phyloP scores from a whole-genome alignment of 2,888 invertebrate genomes.

The Ceriagrion tenellum region DNA sequence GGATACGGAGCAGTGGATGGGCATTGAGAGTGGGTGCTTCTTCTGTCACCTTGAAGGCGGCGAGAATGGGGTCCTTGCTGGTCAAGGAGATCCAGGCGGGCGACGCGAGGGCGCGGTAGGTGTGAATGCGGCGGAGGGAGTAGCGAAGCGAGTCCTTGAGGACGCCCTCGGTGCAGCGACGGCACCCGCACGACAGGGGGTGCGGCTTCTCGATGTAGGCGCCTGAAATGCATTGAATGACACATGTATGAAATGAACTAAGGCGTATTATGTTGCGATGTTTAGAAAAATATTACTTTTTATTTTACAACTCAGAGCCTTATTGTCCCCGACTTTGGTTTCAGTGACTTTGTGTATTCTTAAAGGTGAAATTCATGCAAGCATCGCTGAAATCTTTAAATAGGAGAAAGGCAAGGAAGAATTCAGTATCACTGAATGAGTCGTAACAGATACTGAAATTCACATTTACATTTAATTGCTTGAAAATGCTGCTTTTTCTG shows the following conservation, averaged over 20 bases:
- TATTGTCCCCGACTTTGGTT: too few relatives aligned
- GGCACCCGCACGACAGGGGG: conserved; percentile 78
- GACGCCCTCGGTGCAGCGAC: conserved; percentile 76
- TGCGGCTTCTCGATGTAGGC: conserved; percentile 78
- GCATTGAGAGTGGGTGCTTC: conserved; percentile 68
- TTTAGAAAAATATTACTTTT: too few relatives aligned
- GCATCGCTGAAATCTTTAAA: too few relatives aligned
- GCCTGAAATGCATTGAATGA: conserved; percentile 73
- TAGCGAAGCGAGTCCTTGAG: conserved; percentile 79
- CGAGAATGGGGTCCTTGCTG: conserved; percentile 79
- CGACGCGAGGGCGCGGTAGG: conserved; percentile 80
- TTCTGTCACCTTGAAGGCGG: conserved; percentile 77
- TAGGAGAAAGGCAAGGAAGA: too few relatives aligned
- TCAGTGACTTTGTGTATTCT: too few relatives aligned
- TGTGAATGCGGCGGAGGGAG: conserved; percentile 79
- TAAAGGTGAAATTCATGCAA: too few relatives aligned
- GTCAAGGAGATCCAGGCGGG: conserved; percentile 81
- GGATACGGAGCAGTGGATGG: not conserved
- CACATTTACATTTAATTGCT: too few relatives aligned
- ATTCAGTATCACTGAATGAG: too few relatives aligned
- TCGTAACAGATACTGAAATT: too few relatives aligned
- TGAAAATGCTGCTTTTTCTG: too few relatives aligned
- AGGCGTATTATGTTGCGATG: too few relatives aligned
- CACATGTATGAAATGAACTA: not conserved
- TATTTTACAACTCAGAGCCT: too few relatives aligned